Conservation (phyloP, 92 coral and sea anemone species). For the Scolanthus callimorphus region DNA sequence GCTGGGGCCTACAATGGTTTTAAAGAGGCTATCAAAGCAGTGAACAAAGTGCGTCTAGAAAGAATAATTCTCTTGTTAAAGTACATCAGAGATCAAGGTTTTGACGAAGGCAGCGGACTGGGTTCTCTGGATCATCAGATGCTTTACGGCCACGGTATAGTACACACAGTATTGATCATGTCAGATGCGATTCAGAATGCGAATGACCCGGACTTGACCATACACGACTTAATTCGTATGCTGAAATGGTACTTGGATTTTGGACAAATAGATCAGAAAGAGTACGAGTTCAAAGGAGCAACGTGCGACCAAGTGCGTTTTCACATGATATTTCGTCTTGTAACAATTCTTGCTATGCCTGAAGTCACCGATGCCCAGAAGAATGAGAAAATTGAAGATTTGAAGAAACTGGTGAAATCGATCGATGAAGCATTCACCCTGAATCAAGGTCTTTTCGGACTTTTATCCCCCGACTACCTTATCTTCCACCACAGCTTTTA, state of each 20-base stretch:
- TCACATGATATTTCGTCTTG: slow-evolving; percentile 24
- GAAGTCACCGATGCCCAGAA: slow-evolving; percentile 6
- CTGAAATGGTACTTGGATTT: slow-evolving; percentile 47
- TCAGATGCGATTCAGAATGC: slow-evolving; percentile 7
- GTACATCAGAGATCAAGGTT: slow-evolving; percentile 23
- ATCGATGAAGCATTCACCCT: background rate
- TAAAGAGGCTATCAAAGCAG: background rate
- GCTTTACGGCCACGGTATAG: slow-evolving; percentile 10
- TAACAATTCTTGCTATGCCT: slow-evolving; percentile 32
- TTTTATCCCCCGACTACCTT: background rate
- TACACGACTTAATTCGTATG: slow-evolving; percentile 13
- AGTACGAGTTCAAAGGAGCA: slow-evolving; percentile 44
- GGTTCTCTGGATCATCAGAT: slow-evolving; percentile 21
- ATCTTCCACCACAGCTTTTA: background rate
- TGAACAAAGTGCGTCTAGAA: slow-evolving; percentile 10
- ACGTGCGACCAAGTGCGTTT: slow-evolving; percentile 45
- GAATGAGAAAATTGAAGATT: background rate
- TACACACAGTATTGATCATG: slow-evolving; percentile 24
- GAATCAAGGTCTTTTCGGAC: background rate
- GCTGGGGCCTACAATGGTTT: too few relatives aligned
- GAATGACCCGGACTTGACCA: background rate
- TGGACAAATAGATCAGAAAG: slow-evolving; percentile 38
- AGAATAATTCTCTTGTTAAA: slow-evolving; percentile 12
- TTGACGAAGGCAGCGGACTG: slow-evolving; percentile 21
- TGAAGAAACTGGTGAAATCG: background rate